phyloP scores from a whole-genome alignment of 1,140 invertebrate genomes.

The Drosophila sproati region DNA sequence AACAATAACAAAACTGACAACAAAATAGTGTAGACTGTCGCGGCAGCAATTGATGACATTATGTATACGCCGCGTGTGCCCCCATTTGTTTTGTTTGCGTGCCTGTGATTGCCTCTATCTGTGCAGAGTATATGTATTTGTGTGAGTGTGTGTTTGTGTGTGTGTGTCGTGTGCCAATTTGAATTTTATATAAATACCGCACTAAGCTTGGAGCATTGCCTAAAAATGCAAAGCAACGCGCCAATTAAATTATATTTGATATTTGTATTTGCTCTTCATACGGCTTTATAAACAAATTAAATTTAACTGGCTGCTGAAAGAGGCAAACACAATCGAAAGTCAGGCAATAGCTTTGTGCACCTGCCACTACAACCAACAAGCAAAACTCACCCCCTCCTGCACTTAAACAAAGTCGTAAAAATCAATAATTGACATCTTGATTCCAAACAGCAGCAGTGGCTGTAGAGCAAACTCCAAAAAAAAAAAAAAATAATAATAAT shows the following conservation, averaged over 20 bases:
- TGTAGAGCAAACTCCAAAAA: constrained; percentile 4
- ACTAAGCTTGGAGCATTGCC: constrained; percentile 41
- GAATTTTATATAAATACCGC: constrained; percentile 49
- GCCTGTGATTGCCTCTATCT: constrained; percentile 36
- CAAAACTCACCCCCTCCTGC: constrained; percentile 22
- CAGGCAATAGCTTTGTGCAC: constrained; percentile 24
- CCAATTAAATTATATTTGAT: constrained; percentile 33
- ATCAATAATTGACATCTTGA: constrained; percentile 69
- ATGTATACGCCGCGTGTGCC: constrained; percentile 69
- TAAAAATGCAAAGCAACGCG: constrained; percentile 16
- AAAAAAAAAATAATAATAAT: constrained; percentile 17
- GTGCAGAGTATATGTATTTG: neutral
- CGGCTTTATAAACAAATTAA: constrained; percentile 7
- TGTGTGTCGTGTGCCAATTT: constrained; percentile 34
- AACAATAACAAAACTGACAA: constrained; percentile 12
- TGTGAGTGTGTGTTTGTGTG: constrained; percentile 1
- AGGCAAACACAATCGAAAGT: neutral
- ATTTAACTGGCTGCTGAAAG: neutral
- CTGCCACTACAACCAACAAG: constrained; percentile 20
- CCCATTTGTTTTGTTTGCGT: constrained; percentile 65
- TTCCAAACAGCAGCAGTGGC: constrained; percentile 33
- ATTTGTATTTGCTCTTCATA: neutral
- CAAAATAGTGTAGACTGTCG: constrained; percentile 14
- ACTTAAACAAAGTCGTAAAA: constrained; percentile 48
- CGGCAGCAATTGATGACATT: constrained; percentile 56